These are phyloP conservation scores for Xestia rhomboidea DNA, from an alignment of 2,888 invertebrate genomes.

Conservation along the genomic window DNA sequence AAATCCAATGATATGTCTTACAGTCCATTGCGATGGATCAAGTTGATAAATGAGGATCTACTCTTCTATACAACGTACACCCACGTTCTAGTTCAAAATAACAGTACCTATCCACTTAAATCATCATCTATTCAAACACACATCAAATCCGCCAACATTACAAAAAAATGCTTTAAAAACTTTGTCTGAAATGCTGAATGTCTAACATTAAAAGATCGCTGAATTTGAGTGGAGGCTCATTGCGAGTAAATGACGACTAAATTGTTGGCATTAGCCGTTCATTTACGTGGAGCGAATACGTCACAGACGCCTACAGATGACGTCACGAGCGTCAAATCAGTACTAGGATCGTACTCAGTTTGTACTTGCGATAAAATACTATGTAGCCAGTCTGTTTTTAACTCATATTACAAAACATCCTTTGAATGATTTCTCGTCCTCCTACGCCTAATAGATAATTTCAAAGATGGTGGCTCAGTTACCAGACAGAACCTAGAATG, in stretches of 20 bases:
- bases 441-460: conserved; percentile 10
- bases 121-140: background rate
- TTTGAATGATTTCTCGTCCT: conserved; percentile 8
- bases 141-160: conserved; percentile 6
- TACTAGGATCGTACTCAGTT: conserved; percentile 20
- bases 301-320: conserved; percentile 58
- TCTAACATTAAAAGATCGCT: conserved; percentile 38
- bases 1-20: background rate
- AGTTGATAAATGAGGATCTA: background rate
- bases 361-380: conserved; percentile 8
- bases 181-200: conserved; percentile 20
- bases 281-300: conserved; percentile 54
- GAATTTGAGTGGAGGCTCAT: conserved; percentile 53
- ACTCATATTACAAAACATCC: conserved; percentile 42
- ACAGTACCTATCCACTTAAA: background rate
- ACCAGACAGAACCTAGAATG: background rate
- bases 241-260: conserved; percentile 56
- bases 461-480: background rate
- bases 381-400: background rate
- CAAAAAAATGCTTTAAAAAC: conserved; percentile 17
- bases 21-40: background rate
- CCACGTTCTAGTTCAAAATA: conserved; percentile 2
- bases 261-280: conserved; percentile 60
- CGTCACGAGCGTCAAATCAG: conserved; percentile 49
- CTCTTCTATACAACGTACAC: background rate